Evolutionary conservation across 1,140 invertebrate genomes (phyloP), one percentile per base, ranked within the genome.

Genomic region (Phymastichus coffea): DNA sequence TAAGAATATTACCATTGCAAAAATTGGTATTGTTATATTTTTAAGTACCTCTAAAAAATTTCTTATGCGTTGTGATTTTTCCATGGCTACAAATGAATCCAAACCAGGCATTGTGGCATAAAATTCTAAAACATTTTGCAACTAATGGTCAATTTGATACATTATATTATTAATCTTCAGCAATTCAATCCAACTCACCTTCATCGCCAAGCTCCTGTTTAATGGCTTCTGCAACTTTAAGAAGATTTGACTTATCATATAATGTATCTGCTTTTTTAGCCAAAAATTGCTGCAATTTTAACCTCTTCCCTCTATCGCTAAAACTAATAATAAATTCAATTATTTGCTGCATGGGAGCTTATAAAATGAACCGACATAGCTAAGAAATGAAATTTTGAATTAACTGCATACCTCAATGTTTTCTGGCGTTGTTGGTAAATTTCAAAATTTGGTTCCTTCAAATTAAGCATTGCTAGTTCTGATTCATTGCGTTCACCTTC

Each of bases 101-200:
- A 91, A 85, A 1, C 93, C 91, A 60, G 93, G 92, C 83, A 93
- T 87, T 48, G 91, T 83, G 40, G 90, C 90, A 85, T 85, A 92
- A 73, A 86, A 84, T 80, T 91, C 91, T 88, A 70, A 66, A 41
- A 48, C n/a, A n/a, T n/a, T n/a, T n/a, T n/a, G n/a, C n/a, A n/a
- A n/a, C n/a, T n/a, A 48, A 26, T 22, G 19, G 20, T 23, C 4
- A 15, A 0, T 14, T 48, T 7, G 4, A 48, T 28, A 44, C 22
- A n/a, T 25, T 44, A n/a, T 22, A 41, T 37, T 37, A 52, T 37
- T 46, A 49, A 40, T 41, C n/a, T 22, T 56, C 17, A 3, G 46
- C 15, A 52, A 15, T 8, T 37, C 6, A 23, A 44, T 14, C 40
- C 10, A 49, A 40, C 46, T 57, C 71, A 81, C 79, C 79, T 75